These are phyloP conservation scores for Periphyllus acericola DNA, from an alignment of 2,888 invertebrate species.

Conservation along the genomic window DNA sequence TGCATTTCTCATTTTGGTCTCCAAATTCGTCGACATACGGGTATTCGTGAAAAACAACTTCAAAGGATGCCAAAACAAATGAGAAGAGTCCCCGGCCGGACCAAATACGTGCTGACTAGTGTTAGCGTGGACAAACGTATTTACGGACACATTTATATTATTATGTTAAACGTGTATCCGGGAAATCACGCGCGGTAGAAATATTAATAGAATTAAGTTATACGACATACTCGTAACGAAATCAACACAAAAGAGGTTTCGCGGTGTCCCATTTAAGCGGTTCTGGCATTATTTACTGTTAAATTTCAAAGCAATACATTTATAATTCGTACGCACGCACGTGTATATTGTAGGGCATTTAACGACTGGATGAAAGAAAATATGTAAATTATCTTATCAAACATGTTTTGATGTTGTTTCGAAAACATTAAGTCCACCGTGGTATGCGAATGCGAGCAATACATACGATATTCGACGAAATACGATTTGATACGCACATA, in stretches of 20 bases:
- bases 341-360: neutral
- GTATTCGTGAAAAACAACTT: too few species aligned
- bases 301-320: neutral
- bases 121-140: neutral
- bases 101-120: neutral
- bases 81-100: neutral
- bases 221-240: neutral
- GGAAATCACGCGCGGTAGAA: neutral
- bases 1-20: neutral
- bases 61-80: neutral
- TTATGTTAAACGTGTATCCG: neutral
- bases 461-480: neutral
- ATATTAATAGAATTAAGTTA: neutral
- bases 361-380: neutral
- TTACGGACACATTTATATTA: neutral
- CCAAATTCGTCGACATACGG: too few species aligned
- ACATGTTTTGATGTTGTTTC: neutral
- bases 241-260: neutral
- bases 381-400: conserved; percentile 18
- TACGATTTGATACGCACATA: neutral
- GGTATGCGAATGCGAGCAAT: neutral
- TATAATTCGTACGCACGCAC: neutral
- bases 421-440: neutral
- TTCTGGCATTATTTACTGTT: neutral
- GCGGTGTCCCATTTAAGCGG: neutral